These are phyloP conservation scores for Fabriciana adippe DNA, from an alignment of 2,888 invertebrate genomes.

Conservation along the genomic window DNA sequence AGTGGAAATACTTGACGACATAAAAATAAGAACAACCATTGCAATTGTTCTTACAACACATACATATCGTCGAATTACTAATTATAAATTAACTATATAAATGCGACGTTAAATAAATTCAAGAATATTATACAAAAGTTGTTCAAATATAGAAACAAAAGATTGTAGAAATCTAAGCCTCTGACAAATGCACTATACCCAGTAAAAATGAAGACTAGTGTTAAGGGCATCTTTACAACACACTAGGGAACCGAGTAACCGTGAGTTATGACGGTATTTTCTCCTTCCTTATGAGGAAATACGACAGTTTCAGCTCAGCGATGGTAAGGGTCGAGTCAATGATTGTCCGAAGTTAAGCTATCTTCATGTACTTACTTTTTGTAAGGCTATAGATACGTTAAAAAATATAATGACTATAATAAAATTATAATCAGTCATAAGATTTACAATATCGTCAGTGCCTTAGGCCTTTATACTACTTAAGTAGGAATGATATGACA, in stretches of 20 bases:
- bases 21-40: too few species aligned
- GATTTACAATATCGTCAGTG: too few species aligned
- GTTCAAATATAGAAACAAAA: conserved; percentile 1
- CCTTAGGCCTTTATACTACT: background rate
- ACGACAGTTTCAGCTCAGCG: conserved; percentile 72
- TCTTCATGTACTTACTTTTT: background rate
- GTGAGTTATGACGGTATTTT: conserved; percentile 78
- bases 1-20: too few species aligned
- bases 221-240: conserved; percentile 80
- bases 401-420: too few species aligned
- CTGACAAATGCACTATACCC: conserved; percentile 60
- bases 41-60: too few species aligned
- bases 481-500: background rate
- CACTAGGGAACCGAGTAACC: conserved; percentile 75
- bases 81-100: too few species aligned
- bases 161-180: conserved; percentile 52
- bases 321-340: conserved; percentile 64
- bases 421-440: too few species aligned
- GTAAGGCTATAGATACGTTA: too few species aligned
- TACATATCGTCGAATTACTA: too few species aligned
- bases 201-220: conserved; percentile 79
- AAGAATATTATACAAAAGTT: background rate
- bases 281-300: conserved; percentile 80
- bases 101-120: too few species aligned
- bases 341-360: conserved; percentile 66